phyloP scores from a whole-genome alignment of 2,113 vertebrate genomes.

The Dicrurus megarhynchus region DNA sequence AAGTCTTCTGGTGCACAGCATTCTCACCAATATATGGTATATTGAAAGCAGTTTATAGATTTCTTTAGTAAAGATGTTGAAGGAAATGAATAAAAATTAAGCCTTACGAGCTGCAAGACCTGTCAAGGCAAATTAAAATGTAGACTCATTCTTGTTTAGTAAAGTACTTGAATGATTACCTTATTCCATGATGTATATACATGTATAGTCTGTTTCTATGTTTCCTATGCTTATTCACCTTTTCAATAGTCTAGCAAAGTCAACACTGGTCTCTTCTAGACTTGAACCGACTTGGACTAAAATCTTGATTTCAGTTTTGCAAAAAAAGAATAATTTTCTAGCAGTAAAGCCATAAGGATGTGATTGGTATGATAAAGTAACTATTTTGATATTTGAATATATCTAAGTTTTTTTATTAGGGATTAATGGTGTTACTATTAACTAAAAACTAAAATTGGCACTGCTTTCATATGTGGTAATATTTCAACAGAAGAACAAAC shows the following conservation, averaged over 20 bases:
- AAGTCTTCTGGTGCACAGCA: background rate
- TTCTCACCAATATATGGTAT: background rate
- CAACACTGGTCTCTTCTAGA: background rate
- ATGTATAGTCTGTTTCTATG: background rate
- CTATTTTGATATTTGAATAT: background rate
- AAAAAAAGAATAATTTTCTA: background rate
- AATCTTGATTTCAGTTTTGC: background rate
- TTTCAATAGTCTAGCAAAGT: background rate
- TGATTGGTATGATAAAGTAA: background rate
- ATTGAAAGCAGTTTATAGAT: background rate
- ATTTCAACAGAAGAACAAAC: background rate
- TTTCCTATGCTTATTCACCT: background rate
- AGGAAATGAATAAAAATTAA: background rate
- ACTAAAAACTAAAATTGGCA: background rate
- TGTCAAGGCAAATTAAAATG: background rate
- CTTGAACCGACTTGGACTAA: background rate
- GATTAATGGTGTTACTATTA: background rate
- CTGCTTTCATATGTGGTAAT: background rate
- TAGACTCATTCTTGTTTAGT: background rate
- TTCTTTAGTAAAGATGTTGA: background rate
- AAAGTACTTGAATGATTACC: background rate
- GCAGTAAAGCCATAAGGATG: background rate
- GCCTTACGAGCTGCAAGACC: background rate
- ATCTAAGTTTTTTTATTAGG: background rate
- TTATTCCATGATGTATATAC: background rate